Evolutionary conservation across 2,113 vertebrate species (phyloP), one percentile per base, ranked within the genome.

Genomic region (Dromaius novaehollandiae): DNA sequence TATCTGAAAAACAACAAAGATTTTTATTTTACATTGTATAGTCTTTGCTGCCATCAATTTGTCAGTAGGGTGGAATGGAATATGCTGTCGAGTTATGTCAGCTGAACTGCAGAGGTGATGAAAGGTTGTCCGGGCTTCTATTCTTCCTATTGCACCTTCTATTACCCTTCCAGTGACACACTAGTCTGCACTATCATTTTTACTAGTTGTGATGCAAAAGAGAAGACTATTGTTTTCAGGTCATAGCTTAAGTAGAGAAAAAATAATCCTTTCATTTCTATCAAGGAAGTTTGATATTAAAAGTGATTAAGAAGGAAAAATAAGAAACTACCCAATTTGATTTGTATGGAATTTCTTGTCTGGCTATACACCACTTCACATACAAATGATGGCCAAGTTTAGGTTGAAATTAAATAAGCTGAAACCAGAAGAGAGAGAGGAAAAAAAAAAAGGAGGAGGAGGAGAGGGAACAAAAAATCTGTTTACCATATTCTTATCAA

Each of bases 31-130:
- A 53, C 76, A 32, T 66, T 7, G 17, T 80, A 71, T 36, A 82
- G 70, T 46, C 36, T 89, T 78, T 86, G 53, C 9, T 48, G 58
- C 64, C 89, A 94, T 78, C 73, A 79, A 93, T 93, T 95, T 95
- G 84, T 87, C 70, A 82, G 75, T 78, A 80, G 75, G 92, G 90
- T 81, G 89, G 94, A 96, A 96, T 53, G 74, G 92, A 96, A 94
- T 93, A 70, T 19, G 11, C 36, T 71, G 36, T 76, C 65, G 61
- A n/a, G 50, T 19, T 80, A 60, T 88, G 77, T 90, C 92, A 95
- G 81, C 77, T 56, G 77, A 81, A 53, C 71, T 74, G 60, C 78
- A 60, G 70, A 11, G 44, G 66, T 82, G 82, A 92, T 89, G 93
- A 95, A 94, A 95, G 71, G 53, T 80, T 94, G 78, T 60, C 86